phyloP scores from a whole-genome alignment of 2,113 vertebrate species.

The Megaceryle torquata region DNA sequence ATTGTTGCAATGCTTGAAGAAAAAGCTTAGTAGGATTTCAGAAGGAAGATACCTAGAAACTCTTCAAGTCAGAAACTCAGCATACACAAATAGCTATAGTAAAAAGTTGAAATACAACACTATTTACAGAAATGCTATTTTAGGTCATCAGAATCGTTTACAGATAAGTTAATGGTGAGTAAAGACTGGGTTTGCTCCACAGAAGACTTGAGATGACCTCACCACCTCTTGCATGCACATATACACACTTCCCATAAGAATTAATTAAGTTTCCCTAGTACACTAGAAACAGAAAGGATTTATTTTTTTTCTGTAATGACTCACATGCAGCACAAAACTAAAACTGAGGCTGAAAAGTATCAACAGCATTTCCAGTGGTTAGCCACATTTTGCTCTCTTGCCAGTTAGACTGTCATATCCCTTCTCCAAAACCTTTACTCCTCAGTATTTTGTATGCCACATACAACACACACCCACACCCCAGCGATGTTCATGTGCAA shows the following conservation, averaged over 20 bases:
- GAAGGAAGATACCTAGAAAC: neutral
- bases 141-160: neutral
- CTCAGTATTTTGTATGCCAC: neutral
- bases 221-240: neutral
- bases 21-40: neutral
- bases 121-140: neutral
- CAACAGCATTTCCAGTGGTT: neutral
- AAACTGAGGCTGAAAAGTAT: neutral
- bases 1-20: neutral
- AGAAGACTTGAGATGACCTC: neutral
- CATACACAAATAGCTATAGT: neutral
- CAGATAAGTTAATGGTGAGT: neutral
- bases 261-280: neutral
- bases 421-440: neutral
- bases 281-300: neutral
- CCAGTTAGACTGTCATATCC: neutral
- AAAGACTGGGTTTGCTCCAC: neutral
- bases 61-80: neutral
- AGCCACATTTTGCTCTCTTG: neutral
- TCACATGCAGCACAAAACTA: neutral
- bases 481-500: rapidly evolving
- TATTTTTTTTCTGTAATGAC: neutral
- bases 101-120: neutral
- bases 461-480: rapidly evolving
- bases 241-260: neutral